A percentile compares a stretch with the other conserved stretches of the same genome.
Evolutionary conservation across 2,888 invertebrate genomes (phyloP).

Genomic region (Autographa pulchrina): DNA sequence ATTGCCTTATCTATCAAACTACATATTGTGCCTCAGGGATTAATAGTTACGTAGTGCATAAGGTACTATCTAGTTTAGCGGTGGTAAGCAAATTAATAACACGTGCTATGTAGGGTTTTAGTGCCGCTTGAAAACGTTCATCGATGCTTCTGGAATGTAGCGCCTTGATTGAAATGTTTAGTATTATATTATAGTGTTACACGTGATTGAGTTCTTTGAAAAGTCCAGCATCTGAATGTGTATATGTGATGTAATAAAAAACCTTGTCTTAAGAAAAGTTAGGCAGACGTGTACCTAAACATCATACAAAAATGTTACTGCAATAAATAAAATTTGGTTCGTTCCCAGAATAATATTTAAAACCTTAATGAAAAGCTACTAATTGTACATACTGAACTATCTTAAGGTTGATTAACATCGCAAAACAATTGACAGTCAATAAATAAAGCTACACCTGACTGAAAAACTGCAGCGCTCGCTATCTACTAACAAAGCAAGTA

Average conservation of each 20-base stretch:
- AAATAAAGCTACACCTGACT: constrained; percentile 69
- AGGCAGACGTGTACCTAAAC: too few species aligned
- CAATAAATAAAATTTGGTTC: too few species aligned
- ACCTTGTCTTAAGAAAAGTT: too few species aligned
- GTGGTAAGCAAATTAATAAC: constrained; percentile 49
- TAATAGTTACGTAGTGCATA: constrained; percentile 44
- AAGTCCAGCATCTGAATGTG: background rate
- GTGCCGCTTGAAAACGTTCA: constrained; percentile 57
- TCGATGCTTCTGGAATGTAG: constrained; percentile 33
- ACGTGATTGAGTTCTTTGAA: background rate
- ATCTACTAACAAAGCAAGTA: constrained; percentile 70
- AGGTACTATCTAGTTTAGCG: constrained; percentile 39
- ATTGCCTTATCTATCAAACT: constrained; percentile 20
- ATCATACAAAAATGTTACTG: too few species aligned
- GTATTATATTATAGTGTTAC: background rate
- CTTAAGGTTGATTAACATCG: constrained; percentile 15
- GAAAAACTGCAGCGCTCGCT: constrained; percentile 69
- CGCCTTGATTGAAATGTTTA: constrained; percentile 24
- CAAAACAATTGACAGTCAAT: constrained; percentile 52
- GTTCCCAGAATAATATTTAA: too few species aligned
- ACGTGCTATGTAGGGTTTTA: constrained; percentile 43
- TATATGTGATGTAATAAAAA: too few species aligned
- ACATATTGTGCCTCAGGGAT: constrained; percentile 22
- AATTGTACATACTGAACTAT: too few species aligned
- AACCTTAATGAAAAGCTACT: too few species aligned